Evolutionary conservation across 2,797 vertebrate genomes (phyloP), one percentile per base, ranked within the genome.

Genomic region (Numenius phaeopus): DNA sequence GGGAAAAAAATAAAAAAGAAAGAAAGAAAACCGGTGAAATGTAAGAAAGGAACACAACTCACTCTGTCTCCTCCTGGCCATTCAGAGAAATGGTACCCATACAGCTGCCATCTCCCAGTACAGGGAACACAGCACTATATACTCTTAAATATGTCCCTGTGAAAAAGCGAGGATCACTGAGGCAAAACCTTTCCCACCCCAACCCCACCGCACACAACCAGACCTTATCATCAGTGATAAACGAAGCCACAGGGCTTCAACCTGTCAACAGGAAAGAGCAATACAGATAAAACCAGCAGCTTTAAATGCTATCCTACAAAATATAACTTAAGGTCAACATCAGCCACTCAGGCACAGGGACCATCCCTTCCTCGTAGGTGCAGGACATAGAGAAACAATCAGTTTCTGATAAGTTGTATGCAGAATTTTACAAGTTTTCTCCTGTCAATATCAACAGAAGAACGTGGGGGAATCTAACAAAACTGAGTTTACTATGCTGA

Each of bases 81-180:
- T 54, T 52, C 21, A 72, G 24, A 65, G 22, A 37, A 64, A 61
- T 0, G 4, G 11, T 20, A 54, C 21, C 23, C 34, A 55, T 34
- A 61, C 0, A 72, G 29, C 42, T 58, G 23, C 32, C 5, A 1
- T 17, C 24, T 64, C 70, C 14, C n/a, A 27, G 9, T 37, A 27
- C 61, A 83, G 19, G 12, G 10, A 67, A 64, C 27, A 40, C 9
- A 40, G 40, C 62, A n/a, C n/a, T n/a, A n/a, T n/a, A n/a, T n/a
- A n/a, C n/a, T n/a, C n/a, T n/a, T n/a, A n/a, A 44, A 24, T 18
- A 8, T 0, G 9, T 1, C 8, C 27, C 55, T 9, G 7, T 21
- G 44, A 64, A 76, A 89, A 40, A 62, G 10, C 19, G 71, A 44
- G 7, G 49, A 72, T 18, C 27, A 40, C 29, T 1, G 4, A 58